These are phyloP conservation scores for Adelphocoris suturalis DNA, from an alignment of 2,888 invertebrate species.

Conservation along the genomic window DNA sequence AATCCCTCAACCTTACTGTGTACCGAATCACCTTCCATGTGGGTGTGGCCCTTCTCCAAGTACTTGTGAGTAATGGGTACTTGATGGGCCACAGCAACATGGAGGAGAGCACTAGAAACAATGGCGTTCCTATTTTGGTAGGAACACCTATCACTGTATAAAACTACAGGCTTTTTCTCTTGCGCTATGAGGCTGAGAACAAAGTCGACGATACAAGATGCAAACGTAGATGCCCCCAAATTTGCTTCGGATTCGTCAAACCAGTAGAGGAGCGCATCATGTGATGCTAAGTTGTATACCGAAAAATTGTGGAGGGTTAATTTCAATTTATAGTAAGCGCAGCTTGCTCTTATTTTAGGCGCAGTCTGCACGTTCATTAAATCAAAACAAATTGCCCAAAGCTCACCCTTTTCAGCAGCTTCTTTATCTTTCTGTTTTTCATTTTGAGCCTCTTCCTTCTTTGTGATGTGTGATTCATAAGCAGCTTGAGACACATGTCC, in stretches of 20 bases:
- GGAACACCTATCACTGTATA: constrained; percentile 55
- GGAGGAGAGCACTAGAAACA: constrained; percentile 49
- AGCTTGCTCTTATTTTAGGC: background rate
- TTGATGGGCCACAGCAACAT: background rate
- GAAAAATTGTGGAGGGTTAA: constrained; percentile 60
- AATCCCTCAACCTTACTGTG: constrained; percentile 13
- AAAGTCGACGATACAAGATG: constrained; percentile 6
- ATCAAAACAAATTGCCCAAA: constrained; percentile 23
- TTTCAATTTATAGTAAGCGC: constrained; percentile 42
- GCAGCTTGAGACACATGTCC: background rate
- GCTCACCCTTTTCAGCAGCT: background rate
- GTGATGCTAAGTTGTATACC: constrained; percentile 56
- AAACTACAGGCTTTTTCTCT: background rate
- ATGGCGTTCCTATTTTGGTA: constrained; percentile 58
- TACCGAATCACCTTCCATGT: constrained; percentile 55
- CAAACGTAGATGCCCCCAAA: constrained; percentile 45
- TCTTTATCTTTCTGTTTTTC: constrained; percentile 57
- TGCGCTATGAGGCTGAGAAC: background rate
- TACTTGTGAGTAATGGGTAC: constrained; percentile 54
- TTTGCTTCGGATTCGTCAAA: constrained; percentile 60
- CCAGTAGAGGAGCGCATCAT: constrained; percentile 59
- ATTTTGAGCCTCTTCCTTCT: constrained; percentile 9
- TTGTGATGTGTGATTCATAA: background rate
- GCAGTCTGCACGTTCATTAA: constrained; percentile 43
- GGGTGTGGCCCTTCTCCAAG: constrained; percentile 10